Evolutionary conservation across 2,888 invertebrate species (phyloP).

Genomic region (Eledone cirrhosa): DNA sequence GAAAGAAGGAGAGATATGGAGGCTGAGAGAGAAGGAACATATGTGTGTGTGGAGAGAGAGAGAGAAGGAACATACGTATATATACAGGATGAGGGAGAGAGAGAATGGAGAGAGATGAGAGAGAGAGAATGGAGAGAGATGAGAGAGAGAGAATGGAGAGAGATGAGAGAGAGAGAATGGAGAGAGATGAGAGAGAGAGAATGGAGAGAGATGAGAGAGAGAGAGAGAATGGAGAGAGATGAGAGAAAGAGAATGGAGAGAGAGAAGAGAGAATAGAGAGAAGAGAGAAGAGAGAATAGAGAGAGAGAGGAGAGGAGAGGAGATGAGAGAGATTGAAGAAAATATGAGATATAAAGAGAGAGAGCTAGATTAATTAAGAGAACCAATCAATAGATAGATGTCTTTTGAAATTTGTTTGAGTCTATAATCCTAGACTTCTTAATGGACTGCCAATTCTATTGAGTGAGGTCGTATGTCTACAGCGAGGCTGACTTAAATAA

Average conservation of each 20-base stretch:
- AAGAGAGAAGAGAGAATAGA: background rate
- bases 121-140: background rate
- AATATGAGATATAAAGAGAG: background rate
- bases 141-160: background rate
- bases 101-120: background rate
- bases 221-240: background rate
- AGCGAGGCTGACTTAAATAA: too few species aligned
- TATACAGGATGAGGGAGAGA: background rate
- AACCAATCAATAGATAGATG: too few species aligned
- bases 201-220: background rate
- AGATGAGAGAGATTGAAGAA: too few species aligned
- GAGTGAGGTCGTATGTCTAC: too few species aligned
- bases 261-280: background rate
- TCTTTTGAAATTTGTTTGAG: too few species aligned
- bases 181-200: background rate
- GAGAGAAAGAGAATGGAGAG: background rate
- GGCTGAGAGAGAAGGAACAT: background rate
- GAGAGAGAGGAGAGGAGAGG: background rate
- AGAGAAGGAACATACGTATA: background rate
- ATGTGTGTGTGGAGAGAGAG: background rate
- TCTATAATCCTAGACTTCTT: too few species aligned
- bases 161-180: background rate
- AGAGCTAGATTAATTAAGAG: background rate
- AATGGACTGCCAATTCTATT: too few species aligned
- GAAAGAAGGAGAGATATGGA: background rate